Evolutionary conservation across 2,797 vertebrate species (phyloP), one percentile per base, ranked within the genome.

Genomic region (Anolis apletophallus): DNA sequence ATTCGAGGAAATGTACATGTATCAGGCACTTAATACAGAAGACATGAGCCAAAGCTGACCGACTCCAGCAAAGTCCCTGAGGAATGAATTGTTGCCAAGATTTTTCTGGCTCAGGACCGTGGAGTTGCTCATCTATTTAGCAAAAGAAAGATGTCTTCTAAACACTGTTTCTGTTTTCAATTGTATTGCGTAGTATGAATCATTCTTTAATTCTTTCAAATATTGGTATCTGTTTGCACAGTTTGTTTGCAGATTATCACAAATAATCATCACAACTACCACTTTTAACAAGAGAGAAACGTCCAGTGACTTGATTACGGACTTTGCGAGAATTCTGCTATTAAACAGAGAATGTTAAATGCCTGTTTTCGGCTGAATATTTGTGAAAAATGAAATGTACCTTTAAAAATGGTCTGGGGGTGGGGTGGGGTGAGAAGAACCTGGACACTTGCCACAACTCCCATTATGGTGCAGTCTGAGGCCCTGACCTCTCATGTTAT

Each of bases 371-470:
- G 91, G 91, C 94, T 94, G 91, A 96, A 96, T 92, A 94, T 95
- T 87, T 86, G 89, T 97, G 96, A 96, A 96, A 96, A 97, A 96
- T 97, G 96, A 97, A 97, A 97, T 84, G 94, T 90, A 94, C 91
- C 73, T 46, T 46, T 6, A 92, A 72, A 80, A 55, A 34, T 21
- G 11, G 29, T 23, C 13, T 11, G n/a, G 32, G 29, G 3, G 8
- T n/a, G 32, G 7, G 11, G 32, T 36, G 32, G 7, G 11, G 55
- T 36, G 32, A 52, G 50, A 34, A 94, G 96, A 95, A 94, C 85
- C 94, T 98, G 97, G 97, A 97, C 93, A 85, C 72, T 87, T 96
- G 97, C 97, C 98, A 98, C 94, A 96, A 97, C 96, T 97, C 97
- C 97, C 97, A 98, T 98, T 98, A 98, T 95, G 93, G 96, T 93